A percentile compares a stretch with the other conserved stretches of the same genome.
phyloP scores from a whole-genome alignment of 2,888 invertebrate genomes.

The Rhodophaea formosa region DNA sequence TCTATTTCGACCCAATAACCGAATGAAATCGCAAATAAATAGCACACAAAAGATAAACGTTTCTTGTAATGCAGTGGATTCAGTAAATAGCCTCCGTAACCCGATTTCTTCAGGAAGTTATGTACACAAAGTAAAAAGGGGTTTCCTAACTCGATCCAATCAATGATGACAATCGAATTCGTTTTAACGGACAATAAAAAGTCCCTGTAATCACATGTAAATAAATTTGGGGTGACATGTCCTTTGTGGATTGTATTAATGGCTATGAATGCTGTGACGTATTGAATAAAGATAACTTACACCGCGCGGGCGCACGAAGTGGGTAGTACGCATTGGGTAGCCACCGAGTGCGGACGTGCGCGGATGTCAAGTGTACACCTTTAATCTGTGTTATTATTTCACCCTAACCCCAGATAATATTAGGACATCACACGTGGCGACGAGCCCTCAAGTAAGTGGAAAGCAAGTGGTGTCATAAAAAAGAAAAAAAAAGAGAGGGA shows the following conservation, averaged over 20 bases:
- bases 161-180: conserved; percentile 5
- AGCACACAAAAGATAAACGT: not conserved
- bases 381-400: no score
- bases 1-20: not conserved
- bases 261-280: not conserved
- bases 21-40: not conserved
- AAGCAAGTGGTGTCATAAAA: no score
- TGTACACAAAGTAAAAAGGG: conserved; percentile 4
- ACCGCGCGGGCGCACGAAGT: no score
- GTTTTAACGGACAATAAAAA: conserved; percentile 2
- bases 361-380: no score
- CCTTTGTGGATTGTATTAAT: not conserved
- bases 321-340: no score
- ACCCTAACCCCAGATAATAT: no score
- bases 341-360: no score
- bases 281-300: no score
- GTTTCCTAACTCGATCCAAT: not conserved
- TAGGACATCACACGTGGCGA: no score
- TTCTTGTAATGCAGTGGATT: not conserved
- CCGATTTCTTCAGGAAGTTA: not conserved
- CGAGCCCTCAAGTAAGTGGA: no score
- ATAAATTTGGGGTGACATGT: not conserved
- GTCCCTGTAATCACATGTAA: conserved; percentile 2
- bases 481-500: no score
- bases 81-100: not conserved